phyloP scores from a whole-genome alignment of 2,797 vertebrate genomes.

The Adelosebastes latens region DNA sequence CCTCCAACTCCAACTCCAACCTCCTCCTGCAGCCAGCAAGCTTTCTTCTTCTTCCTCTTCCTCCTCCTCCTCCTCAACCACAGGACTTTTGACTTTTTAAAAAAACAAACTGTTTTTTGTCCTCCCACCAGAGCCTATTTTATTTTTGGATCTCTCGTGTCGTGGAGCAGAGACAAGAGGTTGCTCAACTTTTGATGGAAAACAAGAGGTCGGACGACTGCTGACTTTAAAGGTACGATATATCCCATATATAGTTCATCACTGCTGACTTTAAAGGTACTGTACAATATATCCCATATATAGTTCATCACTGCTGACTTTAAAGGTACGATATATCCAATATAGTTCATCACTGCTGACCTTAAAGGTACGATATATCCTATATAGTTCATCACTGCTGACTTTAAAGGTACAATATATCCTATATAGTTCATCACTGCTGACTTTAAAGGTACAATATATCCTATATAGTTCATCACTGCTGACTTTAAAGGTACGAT shows the following conservation, averaged over 20 bases:
- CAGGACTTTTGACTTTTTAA: conserved; percentile 63
- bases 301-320: too few species aligned
- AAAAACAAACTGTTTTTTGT: neutral
- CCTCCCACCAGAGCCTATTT: conserved; percentile 67
- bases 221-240: conserved; percentile 83
- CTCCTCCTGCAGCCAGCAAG: conserved; percentile 39
- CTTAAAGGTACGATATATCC: too few species aligned
- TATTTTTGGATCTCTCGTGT: conserved; percentile 70
- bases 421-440: too few species aligned
- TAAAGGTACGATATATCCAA: too few species aligned
- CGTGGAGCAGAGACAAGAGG: conserved; percentile 70
- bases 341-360: too few species aligned
- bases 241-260: too few species aligned
- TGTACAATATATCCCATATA: neutral
- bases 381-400: too few species aligned
- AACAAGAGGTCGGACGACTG: conserved; percentile 78
- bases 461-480: too few species aligned
- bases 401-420: too few species aligned
- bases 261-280: conserved; percentile 81
- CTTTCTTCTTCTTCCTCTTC: neutral
- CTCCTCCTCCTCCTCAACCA: conserved; percentile 17
- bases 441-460: too few species aligned
- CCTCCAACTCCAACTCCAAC: conserved; percentile 38
- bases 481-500: too few species aligned
- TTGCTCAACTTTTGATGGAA: conserved; percentile 87